Percentiles rank a stretch among this genome's conserved stretches.
phyloP scores from a whole-genome alignment of 2,113 vertebrate species.

The Ondatra zibethicus region DNA sequence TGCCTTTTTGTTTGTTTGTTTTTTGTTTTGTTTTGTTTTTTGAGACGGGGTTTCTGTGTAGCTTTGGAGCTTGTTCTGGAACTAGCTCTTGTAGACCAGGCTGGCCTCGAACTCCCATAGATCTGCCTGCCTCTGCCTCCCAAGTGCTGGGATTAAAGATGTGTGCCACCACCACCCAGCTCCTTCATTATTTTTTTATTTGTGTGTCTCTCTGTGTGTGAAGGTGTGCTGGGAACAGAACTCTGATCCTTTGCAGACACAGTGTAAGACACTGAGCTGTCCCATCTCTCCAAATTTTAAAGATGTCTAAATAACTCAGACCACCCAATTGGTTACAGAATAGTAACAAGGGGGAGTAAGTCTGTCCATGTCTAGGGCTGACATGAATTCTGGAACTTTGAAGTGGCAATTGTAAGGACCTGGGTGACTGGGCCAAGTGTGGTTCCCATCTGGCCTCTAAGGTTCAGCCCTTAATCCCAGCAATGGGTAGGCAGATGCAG shows the following conservation, averaged over 20 bases:
- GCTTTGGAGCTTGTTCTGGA: too few relatives aligned
- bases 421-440: background rate
- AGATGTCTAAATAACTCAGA: background rate
- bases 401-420: background rate
- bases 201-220: background rate
- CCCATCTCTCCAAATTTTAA: background rate
- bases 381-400: background rate
- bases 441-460: background rate
- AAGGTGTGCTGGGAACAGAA: background rate
- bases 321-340: background rate
- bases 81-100: too few relatives aligned
- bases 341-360: background rate
- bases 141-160: too few relatives aligned
- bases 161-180: too few relatives aligned
- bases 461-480: background rate
- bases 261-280: background rate
- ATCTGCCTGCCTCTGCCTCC: too few relatives aligned
- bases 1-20: too few relatives aligned
- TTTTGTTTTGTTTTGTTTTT: too few relatives aligned
- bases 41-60: too few relatives aligned
- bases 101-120: too few relatives aligned
- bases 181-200: background rate
- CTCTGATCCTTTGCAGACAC: background rate
- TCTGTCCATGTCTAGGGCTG: background rate
- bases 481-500: background rate